Evolutionary conservation across 2,797 vertebrate species (phyloP).

Genomic region (Dicrostonyx torquatus): DNA sequence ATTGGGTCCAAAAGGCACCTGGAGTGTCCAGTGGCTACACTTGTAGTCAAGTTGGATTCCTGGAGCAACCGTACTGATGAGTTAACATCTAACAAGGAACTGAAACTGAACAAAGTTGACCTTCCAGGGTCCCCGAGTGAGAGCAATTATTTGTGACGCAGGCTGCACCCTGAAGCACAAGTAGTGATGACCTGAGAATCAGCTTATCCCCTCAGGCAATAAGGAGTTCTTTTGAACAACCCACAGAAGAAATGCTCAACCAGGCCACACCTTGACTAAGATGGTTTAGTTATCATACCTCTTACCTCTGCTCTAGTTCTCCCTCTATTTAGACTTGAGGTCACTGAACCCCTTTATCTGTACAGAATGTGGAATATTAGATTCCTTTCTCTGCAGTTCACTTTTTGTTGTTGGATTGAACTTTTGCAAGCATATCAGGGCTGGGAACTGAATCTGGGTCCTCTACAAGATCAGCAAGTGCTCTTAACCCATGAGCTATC

Average conservation of each 20-base stretch:
- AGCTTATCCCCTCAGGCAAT: not conserved
- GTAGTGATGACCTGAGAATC: not conserved
- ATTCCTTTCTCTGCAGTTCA: not conserved
- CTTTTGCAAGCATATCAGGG: not conserved
- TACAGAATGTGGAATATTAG: not conserved
- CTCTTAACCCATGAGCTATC: not conserved
- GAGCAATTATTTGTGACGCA: not conserved
- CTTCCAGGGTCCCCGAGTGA: not conserved
- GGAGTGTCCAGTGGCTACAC: not conserved
- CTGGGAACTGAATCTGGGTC: not conserved
- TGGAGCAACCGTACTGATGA: not conserved
- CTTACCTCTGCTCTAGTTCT: not conserved
- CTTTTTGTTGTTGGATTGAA: not conserved
- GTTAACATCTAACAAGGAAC: not conserved
- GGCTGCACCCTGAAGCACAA: not conserved
- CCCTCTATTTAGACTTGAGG: not conserved
- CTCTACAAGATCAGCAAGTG: not conserved
- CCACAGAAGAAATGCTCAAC: not conserved
- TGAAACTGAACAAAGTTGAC: not conserved
- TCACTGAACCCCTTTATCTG: not conserved
- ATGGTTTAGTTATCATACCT: not conserved
- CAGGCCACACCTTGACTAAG: not conserved
- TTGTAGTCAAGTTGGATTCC: not conserved
- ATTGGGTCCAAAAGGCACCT: not conserved
- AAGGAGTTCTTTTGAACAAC: not conserved